These are phyloP conservation scores for Drosophila yooni DNA, from an alignment of 2,888 invertebrate genomes.

Conservation along the genomic window DNA sequence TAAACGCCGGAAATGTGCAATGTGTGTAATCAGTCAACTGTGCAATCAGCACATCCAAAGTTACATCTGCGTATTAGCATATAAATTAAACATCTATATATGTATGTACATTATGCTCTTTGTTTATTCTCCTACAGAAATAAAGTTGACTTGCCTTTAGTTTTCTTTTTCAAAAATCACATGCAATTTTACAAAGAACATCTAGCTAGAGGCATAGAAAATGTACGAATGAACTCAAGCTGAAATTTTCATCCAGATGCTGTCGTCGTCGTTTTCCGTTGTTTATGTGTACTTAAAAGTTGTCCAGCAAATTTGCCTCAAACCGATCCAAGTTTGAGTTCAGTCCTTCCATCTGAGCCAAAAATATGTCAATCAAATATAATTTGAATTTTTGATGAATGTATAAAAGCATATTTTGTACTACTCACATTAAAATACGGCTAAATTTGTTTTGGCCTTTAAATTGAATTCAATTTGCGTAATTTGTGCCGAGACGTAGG, in stretches of 20 bases:
- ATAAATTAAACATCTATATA: neutral
- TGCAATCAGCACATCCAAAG: neutral
- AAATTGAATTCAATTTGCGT: neutral
- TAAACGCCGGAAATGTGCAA: conserved; percentile 60
- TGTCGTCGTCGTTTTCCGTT: neutral
- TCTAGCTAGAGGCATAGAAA: neutral
- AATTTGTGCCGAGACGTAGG: neutral
- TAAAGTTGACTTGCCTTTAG: neutral
- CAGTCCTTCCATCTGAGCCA: neutral
- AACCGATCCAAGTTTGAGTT: neutral
- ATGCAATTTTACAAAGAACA: neutral
- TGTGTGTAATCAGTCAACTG: conserved; percentile 19
- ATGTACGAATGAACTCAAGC: neutral
- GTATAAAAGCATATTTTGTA: neutral
- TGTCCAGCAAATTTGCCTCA: neutral
- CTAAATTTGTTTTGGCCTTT: conserved; percentile 1
- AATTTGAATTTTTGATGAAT: neutral
- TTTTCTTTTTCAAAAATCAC: neutral
- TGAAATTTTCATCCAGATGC: neutral
- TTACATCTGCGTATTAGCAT: neutral
- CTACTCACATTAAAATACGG: neutral
- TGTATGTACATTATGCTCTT: neutral
- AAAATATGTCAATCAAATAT: neutral
- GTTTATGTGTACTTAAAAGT: neutral
- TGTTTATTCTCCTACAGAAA: neutral